These are phyloP conservation scores for Latheticus oryzae DNA, from an alignment of 2,888 invertebrate genomes.

Conservation along the genomic window DNA sequence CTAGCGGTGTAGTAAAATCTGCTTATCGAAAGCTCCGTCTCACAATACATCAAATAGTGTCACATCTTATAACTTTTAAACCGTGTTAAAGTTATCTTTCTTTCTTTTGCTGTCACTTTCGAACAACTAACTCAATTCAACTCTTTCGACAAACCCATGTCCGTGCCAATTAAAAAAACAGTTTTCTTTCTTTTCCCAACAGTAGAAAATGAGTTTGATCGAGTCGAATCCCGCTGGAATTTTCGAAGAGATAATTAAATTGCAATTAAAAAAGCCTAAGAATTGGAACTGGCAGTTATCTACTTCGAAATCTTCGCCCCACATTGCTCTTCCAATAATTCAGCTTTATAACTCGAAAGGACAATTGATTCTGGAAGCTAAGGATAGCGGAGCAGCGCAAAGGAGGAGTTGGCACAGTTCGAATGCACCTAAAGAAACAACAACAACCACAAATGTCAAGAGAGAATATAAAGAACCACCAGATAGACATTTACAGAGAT, in stretches of 20 bases:
- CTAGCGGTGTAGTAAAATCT: too few species aligned
- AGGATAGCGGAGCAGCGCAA: conserved; percentile 68
- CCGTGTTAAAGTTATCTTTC: conserved; percentile 3
- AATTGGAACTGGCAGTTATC: conserved; percentile 75
- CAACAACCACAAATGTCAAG: conserved; percentile 41
- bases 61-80: conserved; percentile 17
- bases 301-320: conserved; percentile 73
- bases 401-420: conserved; percentile 60
- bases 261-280: conserved; percentile 72
- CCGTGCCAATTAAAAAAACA: conserved; percentile 17
- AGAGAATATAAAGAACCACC: conserved; percentile 40
- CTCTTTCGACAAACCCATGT: conserved; percentile 7
- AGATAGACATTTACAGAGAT: conserved; percentile 46
- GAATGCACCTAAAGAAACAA: conserved; percentile 28
- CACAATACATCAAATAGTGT: conserved; percentile 13
- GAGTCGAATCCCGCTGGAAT: conserved; percentile 37
- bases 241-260: conserved; percentile 68
- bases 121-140: background rate
- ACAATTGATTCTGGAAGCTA: conserved; percentile 72
- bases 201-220: conserved; percentile 46
- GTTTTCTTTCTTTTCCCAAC: conserved; percentile 4
- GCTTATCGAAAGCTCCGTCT: too few species aligned
- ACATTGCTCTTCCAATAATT: conserved; percentile 71
- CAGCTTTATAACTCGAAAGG: conserved; percentile 75
- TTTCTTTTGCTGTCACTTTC: conserved; percentile 5